A percentile compares a stretch with the other conserved stretches of the same genome.
Evolutionary conservation across 2,888 invertebrate species (phyloP).

Genomic region (Drosophila helvetica): DNA sequence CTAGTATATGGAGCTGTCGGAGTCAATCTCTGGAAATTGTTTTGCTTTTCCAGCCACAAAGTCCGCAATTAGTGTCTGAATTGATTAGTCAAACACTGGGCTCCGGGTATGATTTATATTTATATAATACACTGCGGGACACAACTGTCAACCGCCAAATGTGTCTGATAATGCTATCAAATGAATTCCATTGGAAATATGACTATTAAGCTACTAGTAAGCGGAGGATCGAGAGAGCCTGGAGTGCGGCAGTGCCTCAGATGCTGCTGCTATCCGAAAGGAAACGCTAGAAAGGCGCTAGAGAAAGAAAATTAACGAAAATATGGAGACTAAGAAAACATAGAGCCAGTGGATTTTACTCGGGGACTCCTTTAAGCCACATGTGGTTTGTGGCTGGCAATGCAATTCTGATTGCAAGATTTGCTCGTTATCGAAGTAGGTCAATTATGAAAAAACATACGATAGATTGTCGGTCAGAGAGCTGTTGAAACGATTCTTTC

Average conservation of each 20-base stretch:
- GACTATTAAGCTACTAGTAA: no score
- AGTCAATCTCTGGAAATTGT: not conserved
- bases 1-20: not conserved
- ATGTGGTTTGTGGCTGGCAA: no score
- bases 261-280: no score
- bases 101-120: not conserved
- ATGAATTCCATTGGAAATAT: no score
- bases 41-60: conserved; percentile 3
- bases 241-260: no score
- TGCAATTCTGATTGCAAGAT: not conserved
- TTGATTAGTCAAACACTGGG: conserved; percentile 24
- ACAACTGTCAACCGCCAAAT: not conserved
- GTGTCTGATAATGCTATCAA: not conserved
- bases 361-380: not conserved
- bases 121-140: not conserved
- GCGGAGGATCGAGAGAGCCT: no score
- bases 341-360: not conserved
- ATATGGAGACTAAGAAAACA: no score
- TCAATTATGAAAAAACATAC: not conserved
- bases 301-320: no score
- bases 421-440: not conserved
- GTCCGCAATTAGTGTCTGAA: conserved; percentile 6
- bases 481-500: no score
- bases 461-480: not conserved
- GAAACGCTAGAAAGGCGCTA: no score